phyloP scores from a whole-genome alignment of 2,797 vertebrate genomes.

The Pitangus sulphuratus region DNA sequence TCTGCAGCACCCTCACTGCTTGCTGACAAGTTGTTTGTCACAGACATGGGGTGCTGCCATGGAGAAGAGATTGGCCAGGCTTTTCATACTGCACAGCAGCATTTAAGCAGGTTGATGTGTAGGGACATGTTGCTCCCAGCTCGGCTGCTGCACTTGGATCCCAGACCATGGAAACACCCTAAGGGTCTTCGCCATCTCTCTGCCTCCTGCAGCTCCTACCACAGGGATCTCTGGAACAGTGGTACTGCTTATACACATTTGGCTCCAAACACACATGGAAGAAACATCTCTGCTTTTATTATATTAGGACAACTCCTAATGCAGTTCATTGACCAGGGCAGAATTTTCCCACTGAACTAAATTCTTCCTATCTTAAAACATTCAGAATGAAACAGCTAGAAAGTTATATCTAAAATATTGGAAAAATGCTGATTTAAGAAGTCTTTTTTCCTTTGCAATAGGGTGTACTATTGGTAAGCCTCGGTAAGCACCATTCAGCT shows the following conservation, averaged over 20 bases:
- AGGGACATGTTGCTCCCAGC: background rate
- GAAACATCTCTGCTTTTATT: background rate
- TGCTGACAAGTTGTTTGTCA: background rate
- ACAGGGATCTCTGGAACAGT: background rate
- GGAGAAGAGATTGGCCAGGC: background rate
- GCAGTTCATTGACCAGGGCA: background rate
- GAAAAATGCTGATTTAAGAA: background rate
- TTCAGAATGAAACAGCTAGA: background rate
- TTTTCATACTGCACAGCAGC: background rate
- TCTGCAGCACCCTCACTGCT: background rate
- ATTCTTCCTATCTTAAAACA: background rate
- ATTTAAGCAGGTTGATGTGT: background rate
- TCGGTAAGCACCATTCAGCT: fast-evolving
- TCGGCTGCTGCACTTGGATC: background rate
- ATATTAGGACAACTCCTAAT: background rate
- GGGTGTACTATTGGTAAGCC: background rate
- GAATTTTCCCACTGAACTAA: background rate
- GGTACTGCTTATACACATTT: background rate
- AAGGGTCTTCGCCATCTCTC: background rate
- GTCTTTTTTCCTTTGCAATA: background rate
- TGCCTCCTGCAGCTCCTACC: background rate
- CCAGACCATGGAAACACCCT: background rate
- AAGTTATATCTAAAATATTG: background rate
- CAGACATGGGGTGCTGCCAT: background rate
- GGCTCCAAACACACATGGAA: background rate